phyloP scores from a whole-genome alignment of 2,797 vertebrate genomes.

The Gadopsis marmoratus region DNA sequence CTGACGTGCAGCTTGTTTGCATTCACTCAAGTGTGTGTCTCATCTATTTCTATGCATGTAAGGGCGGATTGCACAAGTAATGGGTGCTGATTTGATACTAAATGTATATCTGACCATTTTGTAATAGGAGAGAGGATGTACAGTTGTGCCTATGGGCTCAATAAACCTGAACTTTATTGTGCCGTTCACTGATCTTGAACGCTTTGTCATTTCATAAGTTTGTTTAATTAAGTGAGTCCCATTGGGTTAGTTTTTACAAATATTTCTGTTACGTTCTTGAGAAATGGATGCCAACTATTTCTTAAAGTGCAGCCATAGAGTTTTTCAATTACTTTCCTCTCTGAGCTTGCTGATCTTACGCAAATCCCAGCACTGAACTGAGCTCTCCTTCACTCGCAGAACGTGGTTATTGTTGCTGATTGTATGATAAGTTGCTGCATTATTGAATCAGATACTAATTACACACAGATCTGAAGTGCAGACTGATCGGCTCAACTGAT shows the following conservation, averaged over 20 bases:
- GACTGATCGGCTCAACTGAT: not conserved
- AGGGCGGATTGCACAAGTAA: not conserved
- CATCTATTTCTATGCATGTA: not conserved
- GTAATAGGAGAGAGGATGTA: not conserved
- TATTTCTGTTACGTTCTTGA: not conserved
- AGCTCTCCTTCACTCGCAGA: not conserved
- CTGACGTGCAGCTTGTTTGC: slow-evolving; percentile 14
- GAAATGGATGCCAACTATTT: not conserved
- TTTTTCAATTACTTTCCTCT: not conserved
- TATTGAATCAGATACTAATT: not conserved
- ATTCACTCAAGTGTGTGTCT: not conserved
- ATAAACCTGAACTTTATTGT: slow-evolving; percentile 17
- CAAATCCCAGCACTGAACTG: not conserved
- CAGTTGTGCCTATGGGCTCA: slow-evolving; percentile 4
- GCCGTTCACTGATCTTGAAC: not conserved
- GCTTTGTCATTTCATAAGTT: not conserved
- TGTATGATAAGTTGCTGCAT: not conserved
- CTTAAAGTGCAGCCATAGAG: not conserved
- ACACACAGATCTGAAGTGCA: not conserved
- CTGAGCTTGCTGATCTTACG: not conserved
- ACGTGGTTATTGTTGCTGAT: not conserved
- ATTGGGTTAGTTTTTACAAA: not conserved
- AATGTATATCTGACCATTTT: slow-evolving; percentile 1
- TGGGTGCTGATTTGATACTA: not conserved
- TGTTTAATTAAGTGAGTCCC: not conserved